phyloP scores from a whole-genome alignment of 1,140 invertebrate species.

The Stegodyphus dumicola region DNA sequence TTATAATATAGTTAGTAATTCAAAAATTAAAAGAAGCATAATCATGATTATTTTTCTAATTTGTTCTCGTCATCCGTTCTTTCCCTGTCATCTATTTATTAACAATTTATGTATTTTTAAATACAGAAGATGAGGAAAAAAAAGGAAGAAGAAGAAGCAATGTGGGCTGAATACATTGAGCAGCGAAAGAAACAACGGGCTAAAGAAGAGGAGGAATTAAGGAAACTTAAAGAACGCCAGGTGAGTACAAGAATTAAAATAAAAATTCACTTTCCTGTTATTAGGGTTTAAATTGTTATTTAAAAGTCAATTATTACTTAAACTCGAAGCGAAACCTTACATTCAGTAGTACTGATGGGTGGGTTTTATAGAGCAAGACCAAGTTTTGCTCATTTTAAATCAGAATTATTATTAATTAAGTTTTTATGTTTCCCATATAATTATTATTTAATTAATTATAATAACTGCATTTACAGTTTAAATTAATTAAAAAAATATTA shows the following conservation, averaged over 20 bases:
- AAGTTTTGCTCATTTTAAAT: too few species aligned
- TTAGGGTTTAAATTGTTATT: too few species aligned
- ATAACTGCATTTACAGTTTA: too few species aligned
- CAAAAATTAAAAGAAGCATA: neutral
- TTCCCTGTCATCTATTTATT: neutral
- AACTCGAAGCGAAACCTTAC: too few species aligned
- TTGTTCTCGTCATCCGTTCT: neutral
- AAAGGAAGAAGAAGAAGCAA: slow-evolving; percentile 65
- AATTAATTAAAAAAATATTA: too few species aligned
- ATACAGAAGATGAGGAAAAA: slow-evolving; percentile 85
- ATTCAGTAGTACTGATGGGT: too few species aligned
- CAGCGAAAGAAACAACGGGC: slow-evolving; percentile 94
- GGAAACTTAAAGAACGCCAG: slow-evolving; percentile 94
- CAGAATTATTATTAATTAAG: too few species aligned
- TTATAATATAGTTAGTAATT: neutral
- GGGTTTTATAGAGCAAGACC: too few species aligned
- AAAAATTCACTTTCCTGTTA: too few species aligned
- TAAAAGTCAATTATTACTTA: too few species aligned
- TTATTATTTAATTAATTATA: too few species aligned
- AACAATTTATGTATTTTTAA: slow-evolving; percentile 10
- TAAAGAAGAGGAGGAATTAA: slow-evolving; percentile 95
- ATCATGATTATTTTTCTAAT: neutral
- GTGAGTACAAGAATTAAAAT: slow-evolving; percentile 29
- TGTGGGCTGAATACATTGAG: slow-evolving; percentile 83
- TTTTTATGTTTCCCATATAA: too few species aligned